phyloP scores from a whole-genome alignment of 2,888 invertebrate species.

The Danaus chrysippus region DNA sequence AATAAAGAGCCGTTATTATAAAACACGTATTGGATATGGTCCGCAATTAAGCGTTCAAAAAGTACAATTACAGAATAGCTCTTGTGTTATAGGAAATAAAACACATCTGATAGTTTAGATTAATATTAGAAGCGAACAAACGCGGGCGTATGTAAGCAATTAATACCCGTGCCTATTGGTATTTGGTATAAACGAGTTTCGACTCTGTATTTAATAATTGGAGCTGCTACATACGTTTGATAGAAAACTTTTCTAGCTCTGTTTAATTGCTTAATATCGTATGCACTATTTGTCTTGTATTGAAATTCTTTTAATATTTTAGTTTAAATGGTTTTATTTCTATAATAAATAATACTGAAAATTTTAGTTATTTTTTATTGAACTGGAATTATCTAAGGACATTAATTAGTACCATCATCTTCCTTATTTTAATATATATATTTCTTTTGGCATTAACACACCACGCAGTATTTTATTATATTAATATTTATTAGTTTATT shows the following conservation, averaged over 20 bases:
- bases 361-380: too few species aligned
- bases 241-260: neutral
- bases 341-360: too few species aligned
- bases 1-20: neutral
- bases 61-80: neutral
- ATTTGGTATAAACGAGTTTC: constrained; percentile 20
- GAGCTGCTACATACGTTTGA: neutral
- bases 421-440: too few species aligned
- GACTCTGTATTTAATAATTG: constrained; percentile 1
- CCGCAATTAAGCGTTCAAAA: constrained; percentile 1
- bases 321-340: too few species aligned
- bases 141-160: constrained; percentile 10
- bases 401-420: too few species aligned
- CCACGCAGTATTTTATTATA: too few species aligned
- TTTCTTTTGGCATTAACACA: too few species aligned
- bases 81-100: constrained; percentile 1
- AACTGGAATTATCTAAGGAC: too few species aligned
- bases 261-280: neutral
- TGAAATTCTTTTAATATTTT: too few species aligned
- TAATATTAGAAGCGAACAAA: constrained; percentile 2
- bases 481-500: too few species aligned
- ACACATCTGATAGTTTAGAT: neutral
- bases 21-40: neutral
- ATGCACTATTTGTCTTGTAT: too few species aligned
- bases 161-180: constrained; percentile 18